Base-by-base conservation (phyloP, 2,797 vertebrate genomes). In the Chanos chanos region DNA sequence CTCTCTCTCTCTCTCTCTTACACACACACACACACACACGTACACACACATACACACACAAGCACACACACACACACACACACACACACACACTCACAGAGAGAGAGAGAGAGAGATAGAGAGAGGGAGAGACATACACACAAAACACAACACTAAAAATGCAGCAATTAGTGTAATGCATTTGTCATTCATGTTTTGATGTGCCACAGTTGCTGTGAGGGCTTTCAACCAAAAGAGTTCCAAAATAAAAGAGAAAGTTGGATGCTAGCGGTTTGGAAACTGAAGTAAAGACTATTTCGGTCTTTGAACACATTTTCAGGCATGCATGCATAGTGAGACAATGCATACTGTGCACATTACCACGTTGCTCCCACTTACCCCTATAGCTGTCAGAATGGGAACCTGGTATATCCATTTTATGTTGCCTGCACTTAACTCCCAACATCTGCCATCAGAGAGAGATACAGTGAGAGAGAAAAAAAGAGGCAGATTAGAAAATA, bases 401-500 rank as follows among this genome's bases (percentile, higher is more conserved):
- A 89, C 91, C 76, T 95, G 92, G 68, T 95, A 95, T 75, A 95
- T 94, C 93, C 93, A 95, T 73, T 92, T 93, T 54, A 92, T 81
- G 64, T 89, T 89, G 24, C 89, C 92, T 0, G 93, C 92, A 8
- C 89, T 96, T 63, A 97, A 83, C 71, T 98, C 94, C 96, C 96
- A 98, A 83, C 96, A 98, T 76, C 96, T 97, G 73, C 21, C 64
- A 28, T 41, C 7, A 48, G 4, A 36, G 16, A 21, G 58, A 0
- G 48, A 63, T 37, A 53, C 18, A 24, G 36, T 21, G 30, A 31
- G 4, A 55, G 5, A 67, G 13, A 40, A 16, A 37, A 40, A 18
- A 41, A 34, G 25, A 61, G 53, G 65, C 0, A 48, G 55, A 37
- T 2, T 45, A 37, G 9, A 24, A 5, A 30, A 10, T 3, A 40